phyloP scores from a whole-genome alignment of 2,888 invertebrate species.

The Gari tellinella region DNA sequence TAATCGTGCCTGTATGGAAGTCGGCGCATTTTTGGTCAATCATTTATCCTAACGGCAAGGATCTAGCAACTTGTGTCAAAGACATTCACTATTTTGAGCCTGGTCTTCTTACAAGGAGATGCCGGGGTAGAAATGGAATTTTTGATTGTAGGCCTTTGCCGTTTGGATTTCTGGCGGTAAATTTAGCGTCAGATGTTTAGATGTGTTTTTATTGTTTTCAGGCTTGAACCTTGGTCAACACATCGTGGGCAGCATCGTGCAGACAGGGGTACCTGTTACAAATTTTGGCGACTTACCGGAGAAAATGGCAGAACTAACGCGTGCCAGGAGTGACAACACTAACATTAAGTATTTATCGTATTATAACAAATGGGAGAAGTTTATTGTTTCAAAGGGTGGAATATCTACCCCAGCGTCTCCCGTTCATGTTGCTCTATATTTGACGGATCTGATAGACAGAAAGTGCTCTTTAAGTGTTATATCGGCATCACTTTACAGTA shows the following conservation, averaged over 20 bases:
- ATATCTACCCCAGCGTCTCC: conserved; percentile 36
- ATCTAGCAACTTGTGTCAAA: background rate
- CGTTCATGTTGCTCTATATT: conserved; percentile 31
- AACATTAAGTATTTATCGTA: conserved; percentile 31
- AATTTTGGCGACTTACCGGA: conserved; percentile 11
- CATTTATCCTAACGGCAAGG: background rate
- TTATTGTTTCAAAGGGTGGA: conserved; percentile 26
- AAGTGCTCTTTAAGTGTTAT: conserved; percentile 24
- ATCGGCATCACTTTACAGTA: conserved; percentile 22
- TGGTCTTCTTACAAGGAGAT: background rate
- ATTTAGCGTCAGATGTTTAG: conserved; percentile 1
- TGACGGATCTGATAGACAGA: conserved; percentile 40
- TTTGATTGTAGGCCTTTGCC: conserved; percentile 13
- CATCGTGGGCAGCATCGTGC: background rate
- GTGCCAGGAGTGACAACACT: conserved; percentile 28
- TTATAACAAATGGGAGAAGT: conserved; percentile 33
- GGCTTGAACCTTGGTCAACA: conserved; percentile 9
- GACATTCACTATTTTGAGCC: conserved; percentile 1
- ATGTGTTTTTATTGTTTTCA: conserved; percentile 9
- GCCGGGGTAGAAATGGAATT: conserved; percentile 15
- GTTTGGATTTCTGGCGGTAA: conserved; percentile 9
- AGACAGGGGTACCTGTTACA: conserved; percentile 7
- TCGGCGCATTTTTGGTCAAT: conserved; percentile 9
- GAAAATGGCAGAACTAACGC: conserved; percentile 27
- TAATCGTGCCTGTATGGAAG: conserved; percentile 6